Base-by-base conservation (phyloP, 2,113 vertebrate genomes). In the Pomatostomus ruficeps region DNA sequence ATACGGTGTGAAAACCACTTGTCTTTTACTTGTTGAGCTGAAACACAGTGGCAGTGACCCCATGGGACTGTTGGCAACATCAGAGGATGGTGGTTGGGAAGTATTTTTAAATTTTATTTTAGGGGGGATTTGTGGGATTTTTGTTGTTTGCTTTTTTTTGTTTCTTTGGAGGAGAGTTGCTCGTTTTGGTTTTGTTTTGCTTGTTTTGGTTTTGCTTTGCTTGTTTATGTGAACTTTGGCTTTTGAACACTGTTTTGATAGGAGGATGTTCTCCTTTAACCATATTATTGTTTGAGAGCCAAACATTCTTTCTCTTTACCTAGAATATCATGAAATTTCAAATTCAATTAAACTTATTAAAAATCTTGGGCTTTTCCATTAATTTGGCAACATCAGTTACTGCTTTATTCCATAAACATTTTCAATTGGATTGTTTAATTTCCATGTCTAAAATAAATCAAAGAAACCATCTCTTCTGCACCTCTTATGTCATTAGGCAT, bases 321-420 rank as follows among this genome's bases (percentile, higher is more conserved):
- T 66, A 62, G 25, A 96, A 82, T 85, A 42, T 84, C 77, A 94
- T 82, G 46, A 75, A 80, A 95, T 96, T 96, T 97, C 78, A 95
- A 97, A 95, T 96, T 94, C 78, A 97, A 70, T 92, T 88, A 86
- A 91, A 95, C 35, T 96, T 96, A 91, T 86, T 91, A 95, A 91
- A 89, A 35, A 85, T 93, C 71, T 93, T 84, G 51, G 93, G 49
- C n/a, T 97, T 97, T 96, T 61, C 63, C 57, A 49, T 92, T 92
- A 95, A 93, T 96, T 95, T 95, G 74, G 58, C 57, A 83, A 62
- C 72, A 81, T 67, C 85, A 78, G 73, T 94, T 93, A 84, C 73
- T 80, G 29, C 33, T 88, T 84, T 89, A 49, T 91, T 96, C 79
- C 92, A 65, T 81, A 88, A 82, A 78, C 6, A 28, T 67, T 85